Evolutionary conservation across 2,797 vertebrate genomes (phyloP).

Genomic region (Linurgus olivaceus): DNA sequence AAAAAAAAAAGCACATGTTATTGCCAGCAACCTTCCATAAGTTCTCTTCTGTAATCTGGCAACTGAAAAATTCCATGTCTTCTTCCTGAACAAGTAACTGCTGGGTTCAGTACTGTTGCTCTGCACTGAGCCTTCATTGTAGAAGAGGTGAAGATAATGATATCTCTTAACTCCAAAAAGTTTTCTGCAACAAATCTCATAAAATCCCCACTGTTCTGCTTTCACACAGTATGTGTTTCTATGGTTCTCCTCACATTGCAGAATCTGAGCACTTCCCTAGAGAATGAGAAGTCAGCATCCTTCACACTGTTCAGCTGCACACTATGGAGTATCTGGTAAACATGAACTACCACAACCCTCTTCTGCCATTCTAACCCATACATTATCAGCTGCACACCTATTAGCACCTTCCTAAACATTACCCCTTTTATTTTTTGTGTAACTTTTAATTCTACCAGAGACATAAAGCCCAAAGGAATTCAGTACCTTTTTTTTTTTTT

Average conservation of each 20-base stretch:
- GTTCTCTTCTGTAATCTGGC: background rate
- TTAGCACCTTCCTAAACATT: background rate
- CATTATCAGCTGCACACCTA: background rate
- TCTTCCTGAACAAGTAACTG: background rate
- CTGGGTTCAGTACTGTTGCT: background rate
- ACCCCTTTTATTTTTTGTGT: background rate
- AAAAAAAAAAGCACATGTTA: background rate
- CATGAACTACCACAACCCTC: background rate
- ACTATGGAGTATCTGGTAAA: background rate
- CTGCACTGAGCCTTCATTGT: background rate
- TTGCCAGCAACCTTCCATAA: conserved; percentile 2
- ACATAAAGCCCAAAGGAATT: background rate
- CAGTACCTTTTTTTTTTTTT: too few species aligned
- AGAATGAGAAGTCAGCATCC: background rate
- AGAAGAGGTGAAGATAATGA: background rate
- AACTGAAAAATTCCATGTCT: conserved; percentile 17
- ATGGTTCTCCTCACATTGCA: background rate
- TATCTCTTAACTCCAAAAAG: background rate
- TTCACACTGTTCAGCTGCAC: background rate
- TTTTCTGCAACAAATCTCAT: background rate
- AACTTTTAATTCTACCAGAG: background rate
- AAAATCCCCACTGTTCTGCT: background rate
- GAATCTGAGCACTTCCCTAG: background rate
- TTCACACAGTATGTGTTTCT: background rate
- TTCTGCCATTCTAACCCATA: background rate